Evolutionary conservation across 1,140 invertebrate species (phyloP).

Genomic region (Conus betulinus): DNA sequence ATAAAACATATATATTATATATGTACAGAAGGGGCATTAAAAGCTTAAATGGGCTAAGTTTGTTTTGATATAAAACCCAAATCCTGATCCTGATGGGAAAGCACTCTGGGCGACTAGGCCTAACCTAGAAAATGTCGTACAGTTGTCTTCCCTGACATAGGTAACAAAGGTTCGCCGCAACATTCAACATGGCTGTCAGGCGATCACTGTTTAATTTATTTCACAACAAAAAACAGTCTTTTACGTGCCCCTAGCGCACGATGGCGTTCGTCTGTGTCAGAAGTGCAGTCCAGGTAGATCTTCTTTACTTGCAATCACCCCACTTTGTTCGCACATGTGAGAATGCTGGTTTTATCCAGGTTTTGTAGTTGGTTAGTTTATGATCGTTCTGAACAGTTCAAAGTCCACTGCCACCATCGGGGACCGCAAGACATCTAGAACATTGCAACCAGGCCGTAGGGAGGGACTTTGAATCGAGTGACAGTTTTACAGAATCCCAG

Average conservation of each 20-base stretch:
- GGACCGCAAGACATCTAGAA: too few species aligned
- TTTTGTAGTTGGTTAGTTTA: not conserved
- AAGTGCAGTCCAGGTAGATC: not conserved
- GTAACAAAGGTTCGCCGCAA: not conserved
- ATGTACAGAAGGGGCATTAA: too few species aligned
- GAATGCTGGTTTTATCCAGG: too few species aligned
- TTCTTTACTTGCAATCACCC: not conserved
- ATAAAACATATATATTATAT: too few species aligned
- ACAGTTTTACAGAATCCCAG: not conserved
- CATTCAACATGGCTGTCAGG: constrained; percentile 3
- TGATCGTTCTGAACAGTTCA: not conserved
- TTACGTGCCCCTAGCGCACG: not conserved
- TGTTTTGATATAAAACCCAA: too few species aligned
- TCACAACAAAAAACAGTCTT: not conserved
- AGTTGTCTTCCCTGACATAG: not conserved
- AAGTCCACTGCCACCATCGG: not conserved
- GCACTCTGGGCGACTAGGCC: too few species aligned
- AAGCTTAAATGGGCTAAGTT: too few species aligned
- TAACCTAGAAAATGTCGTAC: too few species aligned
- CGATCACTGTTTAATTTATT: not conserved
- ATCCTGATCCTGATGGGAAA: too few species aligned
- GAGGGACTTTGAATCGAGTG: not conserved
- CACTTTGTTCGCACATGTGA: not conserved
- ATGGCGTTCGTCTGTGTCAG: not conserved
- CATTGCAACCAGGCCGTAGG: too few species aligned